Percentiles rank a stretch among this genome's conserved stretches.
Conservation (phyloP, 1,140 invertebrate genomes). For the Diabrotica virgifera region DNA sequence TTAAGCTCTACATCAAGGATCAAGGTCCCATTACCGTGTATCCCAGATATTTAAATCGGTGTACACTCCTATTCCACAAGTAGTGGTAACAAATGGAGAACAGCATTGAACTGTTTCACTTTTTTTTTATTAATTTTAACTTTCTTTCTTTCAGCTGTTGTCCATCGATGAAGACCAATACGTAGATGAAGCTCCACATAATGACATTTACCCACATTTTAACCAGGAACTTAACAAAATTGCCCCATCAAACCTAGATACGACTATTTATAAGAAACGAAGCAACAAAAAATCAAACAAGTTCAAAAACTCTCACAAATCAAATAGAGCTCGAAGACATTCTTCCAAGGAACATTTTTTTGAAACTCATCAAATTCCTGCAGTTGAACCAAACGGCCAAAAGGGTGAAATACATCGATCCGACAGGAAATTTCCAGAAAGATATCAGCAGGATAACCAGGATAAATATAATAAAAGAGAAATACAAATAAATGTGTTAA, state of each 20-base stretch:
- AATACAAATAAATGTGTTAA: constrained; percentile 16
- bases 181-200: constrained; percentile 8
- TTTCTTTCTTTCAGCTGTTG: not conserved
- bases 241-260: not conserved
- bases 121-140: no score
- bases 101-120: no score
- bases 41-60: no score
- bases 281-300: not conserved
- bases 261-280: not conserved
- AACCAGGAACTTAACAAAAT: not conserved
- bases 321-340: constrained; percentile 1
- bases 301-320: not conserved
- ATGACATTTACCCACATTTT: constrained; percentile 13
- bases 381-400: constrained; percentile 4
- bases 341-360: constrained; percentile 6
- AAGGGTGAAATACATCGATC: constrained; percentile 8
- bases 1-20: no score
- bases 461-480: constrained; percentile 11
- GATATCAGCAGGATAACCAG: not conserved
- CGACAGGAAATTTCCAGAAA: constrained; percentile 7
- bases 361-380: not conserved
- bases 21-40: no score
- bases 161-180: constrained; percentile 1
- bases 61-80: no score
- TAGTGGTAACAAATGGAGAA: no score